Evolutionary conservation across 2,888 invertebrate species (phyloP), one percentile per base, ranked within the genome.

Genomic region (Chrysolina oricalcia): DNA sequence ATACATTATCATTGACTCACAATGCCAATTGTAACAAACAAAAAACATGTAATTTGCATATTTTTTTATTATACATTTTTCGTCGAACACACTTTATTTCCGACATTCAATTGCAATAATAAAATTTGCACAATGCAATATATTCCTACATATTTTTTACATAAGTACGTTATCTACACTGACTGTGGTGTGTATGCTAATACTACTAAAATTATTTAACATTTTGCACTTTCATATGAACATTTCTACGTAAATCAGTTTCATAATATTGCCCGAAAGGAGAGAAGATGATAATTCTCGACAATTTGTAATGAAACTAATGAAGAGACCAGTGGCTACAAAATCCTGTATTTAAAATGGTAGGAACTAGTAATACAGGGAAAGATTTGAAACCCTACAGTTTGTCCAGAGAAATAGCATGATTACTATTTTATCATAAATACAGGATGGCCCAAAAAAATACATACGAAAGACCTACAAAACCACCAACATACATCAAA

Each of bases 111-210:
- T 85, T 85, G 86, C 85, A 85, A 85, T 85, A 85, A 82, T 85
- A 82, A 85, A 86, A 87, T 86, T 86, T 72, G 72, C 75, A 35
- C 56, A 64, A 64, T 19, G 56, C 63, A 72, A 62, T 56, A 53
- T 50, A 63, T 70, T 70, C 27, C 74, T 74, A 70, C 70, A 64
- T 77, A 75, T 69, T 77, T 78, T 84, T 81, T 84, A 83, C 83
- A 84, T 86, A 85, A 86, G 85, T 85, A 86, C 85, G 83, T 82
- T 87, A 87, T 87, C 87, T 87, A 87, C 87, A 85, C 78, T 80
- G 79, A 81, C 67, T 72, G 74, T 69, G 72, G 65, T 75, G 76
- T 80, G 76, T 73, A 69, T 69, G 76, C 81, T 80, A 80, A 77
- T 65, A 50, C 75, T 76, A 73, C 56, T 81, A 81, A 80, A 75